Base-by-base conservation (phyloP, 2,797 vertebrate species). In the Sebastiscus albofasciatus region DNA sequence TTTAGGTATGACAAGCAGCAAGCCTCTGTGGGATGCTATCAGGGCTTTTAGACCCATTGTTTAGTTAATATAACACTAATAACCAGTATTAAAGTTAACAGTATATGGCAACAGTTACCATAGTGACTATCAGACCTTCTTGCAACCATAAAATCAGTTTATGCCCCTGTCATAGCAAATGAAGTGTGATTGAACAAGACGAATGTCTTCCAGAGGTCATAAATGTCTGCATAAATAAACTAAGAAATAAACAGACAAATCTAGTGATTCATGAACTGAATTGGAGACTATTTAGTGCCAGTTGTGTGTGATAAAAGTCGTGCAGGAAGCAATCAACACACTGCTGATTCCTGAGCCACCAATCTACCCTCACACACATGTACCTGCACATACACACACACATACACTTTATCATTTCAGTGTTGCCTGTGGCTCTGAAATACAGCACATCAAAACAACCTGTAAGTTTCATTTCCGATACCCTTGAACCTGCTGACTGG, bases 381-480 rank as follows among this genome's bases (percentile, higher is more conserved):
- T 7, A 36, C 74, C 58, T 13, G 2, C 67, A 67, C 42, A 67
- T 70, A 78, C 46, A 49, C 67, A 72, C 71, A 83, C 77, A 79
- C 86, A 77, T 90, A 82, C 81, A 86, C 81, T 79, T 78, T 75
- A 88, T 92, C 90, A 93, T 92, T 85, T 91, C 92, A 89, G 85
- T 87, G 88, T 93, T 86, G 93, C 95, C 93, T 71, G 87, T 93
- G 94, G 93, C 92, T 93, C 88, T 91, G 77, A 92, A 93, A 94
- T 93, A 90, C 86, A 92, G 93, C 92, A 95, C 93, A 95, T 95
- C 91, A 95, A 96, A 96, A 94, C 91, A 94, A 88, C 89, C 91
- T 93, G 91, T 78, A 91, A 92, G 91, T 90, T 88, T 93, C 89
- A 94, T 92, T 94, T 93, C 77, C 33, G 79, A 90, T 87, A 77